Percentiles rank a stretch among this genome's conserved stretches.
These are phyloP conservation scores for Leguminivora glycinivorella DNA, from an alignment of 1,140 invertebrate genomes.

Conservation along the genomic window DNA sequence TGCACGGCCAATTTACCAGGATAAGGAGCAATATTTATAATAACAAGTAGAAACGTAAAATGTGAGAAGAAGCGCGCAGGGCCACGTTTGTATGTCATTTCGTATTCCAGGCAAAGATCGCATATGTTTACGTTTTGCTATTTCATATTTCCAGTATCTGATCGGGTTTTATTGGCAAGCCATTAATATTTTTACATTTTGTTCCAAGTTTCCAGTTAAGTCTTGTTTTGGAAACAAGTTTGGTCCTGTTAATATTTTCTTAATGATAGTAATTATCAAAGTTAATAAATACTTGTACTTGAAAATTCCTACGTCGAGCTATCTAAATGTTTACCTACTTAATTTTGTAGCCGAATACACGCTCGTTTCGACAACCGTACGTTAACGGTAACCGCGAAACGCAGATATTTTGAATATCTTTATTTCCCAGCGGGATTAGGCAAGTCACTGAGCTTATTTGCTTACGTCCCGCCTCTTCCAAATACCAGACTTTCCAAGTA, in stretches of 20 bases:
- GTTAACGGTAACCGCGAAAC: conserved; percentile 6
- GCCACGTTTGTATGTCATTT: conserved; percentile 15
- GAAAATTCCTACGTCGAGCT: background rate
- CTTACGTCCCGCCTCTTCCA: background rate
- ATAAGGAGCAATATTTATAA: background rate
- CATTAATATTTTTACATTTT: background rate
- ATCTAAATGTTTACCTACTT: background rate
- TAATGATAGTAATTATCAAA: no score
- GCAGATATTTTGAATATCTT: conserved; percentile 17
- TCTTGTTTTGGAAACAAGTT: background rate
- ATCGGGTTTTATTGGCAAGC: conserved; percentile 26
- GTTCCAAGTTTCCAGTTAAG: background rate
- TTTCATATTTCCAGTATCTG: conserved; percentile 27
- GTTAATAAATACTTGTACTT: background rate
- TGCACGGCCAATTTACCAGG: background rate
- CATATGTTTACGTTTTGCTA: conserved; percentile 25
- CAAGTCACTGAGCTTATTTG: conserved; percentile 13
- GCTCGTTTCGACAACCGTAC: background rate
- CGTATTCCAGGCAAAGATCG: conserved; percentile 18
- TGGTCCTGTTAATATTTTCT: background rate
- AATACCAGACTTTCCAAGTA: background rate
- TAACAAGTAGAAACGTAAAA: conserved; percentile 1
- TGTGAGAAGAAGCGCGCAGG: background rate
- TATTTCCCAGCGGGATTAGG: conserved; percentile 8
- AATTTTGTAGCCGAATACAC: background rate